Base-by-base conservation (phyloP, 2,888 invertebrate genomes). In the Dichetophora obliterata region DNA sequence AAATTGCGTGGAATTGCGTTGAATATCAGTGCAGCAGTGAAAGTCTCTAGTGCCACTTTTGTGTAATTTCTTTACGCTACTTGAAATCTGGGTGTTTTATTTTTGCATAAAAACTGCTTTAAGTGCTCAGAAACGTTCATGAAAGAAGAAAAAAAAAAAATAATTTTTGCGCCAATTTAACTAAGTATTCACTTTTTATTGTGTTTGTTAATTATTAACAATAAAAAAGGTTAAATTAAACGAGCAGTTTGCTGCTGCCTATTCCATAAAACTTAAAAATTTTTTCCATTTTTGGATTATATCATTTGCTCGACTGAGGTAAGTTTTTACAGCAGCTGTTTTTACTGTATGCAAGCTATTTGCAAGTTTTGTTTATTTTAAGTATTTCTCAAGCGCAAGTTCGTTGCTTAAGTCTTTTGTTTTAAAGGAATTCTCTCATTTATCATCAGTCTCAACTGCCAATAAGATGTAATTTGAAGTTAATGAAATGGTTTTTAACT, bases 391-490 rank as follows among this genome's bases (percentile, higher is more conserved):
- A 63, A 63, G 5, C 14, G 5, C 37, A 34, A 22, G 19, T 66
- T 66, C 66, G 66, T 43, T 37, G 19, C 66, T 9, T 37, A 37
- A 66, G 22, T 65, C 65, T 65, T 65, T n/a, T 37, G 65, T 57
- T 57, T 57, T 57, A 3, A n/a, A n/a, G n/a, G n/a, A n/a, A n/a
- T n/a, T n/a, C n/a, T n/a, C n/a, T n/a, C n/a, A n/a, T n/a, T n/a
- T n/a, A n/a, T n/a, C n/a, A n/a, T n/a, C n/a, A n/a, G n/a, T n/a
- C n/a, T n/a, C n/a, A n/a, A n/a, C n/a, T n/a, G n/a, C n/a, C n/a
- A n/a, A n/a, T n/a, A n/a, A n/a, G n/a, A n/a, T n/a, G n/a, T n/a
- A n/a, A n/a, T n/a, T n/a, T n/a, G n/a, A n/a, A n/a, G n/a, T 6
- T 43, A 14, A 11, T 43, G 3, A 43, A 43, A 11, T 43, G 4